A percentile compares a stretch with the other conserved stretches of the same genome.
phyloP scores from a whole-genome alignment of 2,888 invertebrate species.

The Drosophila multiciliata region DNA sequence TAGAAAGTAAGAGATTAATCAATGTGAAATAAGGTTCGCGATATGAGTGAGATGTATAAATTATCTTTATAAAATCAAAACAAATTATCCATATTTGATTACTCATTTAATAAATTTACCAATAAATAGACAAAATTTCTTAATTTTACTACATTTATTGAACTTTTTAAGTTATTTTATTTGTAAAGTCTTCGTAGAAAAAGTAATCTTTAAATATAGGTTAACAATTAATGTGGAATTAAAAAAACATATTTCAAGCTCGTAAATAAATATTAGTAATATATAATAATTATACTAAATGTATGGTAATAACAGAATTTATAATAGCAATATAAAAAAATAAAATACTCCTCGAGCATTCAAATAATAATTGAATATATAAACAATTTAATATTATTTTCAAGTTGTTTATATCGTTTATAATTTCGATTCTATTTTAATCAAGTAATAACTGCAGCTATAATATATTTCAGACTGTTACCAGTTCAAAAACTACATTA shows the following conservation, averaged over 20 bases:
- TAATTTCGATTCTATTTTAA: too few species aligned
- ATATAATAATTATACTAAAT: not conserved
- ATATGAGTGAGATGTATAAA: not conserved
- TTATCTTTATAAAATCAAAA: not conserved
- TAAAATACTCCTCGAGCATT: too few species aligned
- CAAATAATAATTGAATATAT: not conserved
- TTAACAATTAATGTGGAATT: not conserved
- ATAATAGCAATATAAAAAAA: too few species aligned
- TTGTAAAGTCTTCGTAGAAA: not conserved
- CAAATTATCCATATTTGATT: fast-evolving
- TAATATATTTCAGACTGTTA: not conserved
- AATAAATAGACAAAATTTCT: not conserved
- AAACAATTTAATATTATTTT: not conserved
- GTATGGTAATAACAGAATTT: not conserved
- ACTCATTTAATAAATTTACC: too few species aligned
- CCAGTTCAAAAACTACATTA: not conserved
- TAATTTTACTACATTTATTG: not conserved
- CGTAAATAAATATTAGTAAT: not conserved
- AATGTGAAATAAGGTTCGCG: not conserved
- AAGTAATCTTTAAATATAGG: not conserved
- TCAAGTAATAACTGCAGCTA: not conserved
- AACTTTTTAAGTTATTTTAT: too few species aligned
- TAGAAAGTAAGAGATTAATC: not conserved
- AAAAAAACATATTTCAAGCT: not conserved
- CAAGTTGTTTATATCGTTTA: not conserved